Evolutionary conservation across 2,797 vertebrate species (phyloP).

Genomic region (Erpetoichthys calabaricus): DNA sequence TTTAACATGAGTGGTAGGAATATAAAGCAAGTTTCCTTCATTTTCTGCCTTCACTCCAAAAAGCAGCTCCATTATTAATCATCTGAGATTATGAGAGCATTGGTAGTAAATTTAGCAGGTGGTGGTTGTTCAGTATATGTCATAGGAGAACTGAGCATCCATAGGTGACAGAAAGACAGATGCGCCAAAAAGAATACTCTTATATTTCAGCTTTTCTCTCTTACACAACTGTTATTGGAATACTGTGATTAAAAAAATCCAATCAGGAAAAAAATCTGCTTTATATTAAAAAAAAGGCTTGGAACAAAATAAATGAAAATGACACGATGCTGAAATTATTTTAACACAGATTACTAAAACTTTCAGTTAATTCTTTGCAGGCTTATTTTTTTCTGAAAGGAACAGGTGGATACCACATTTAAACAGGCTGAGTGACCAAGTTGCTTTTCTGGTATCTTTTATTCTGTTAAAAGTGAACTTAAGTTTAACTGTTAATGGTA

Average conservation of each 20-base stretch:
- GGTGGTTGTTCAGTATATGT: too few relatives aligned
- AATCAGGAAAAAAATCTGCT: constrained; percentile 32
- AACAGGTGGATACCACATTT: constrained; percentile 55
- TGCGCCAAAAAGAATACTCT: too few relatives aligned
- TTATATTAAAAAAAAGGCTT: constrained; percentile 42
- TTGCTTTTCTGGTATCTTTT: too few relatives aligned
- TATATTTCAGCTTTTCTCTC: constrained; percentile 25
- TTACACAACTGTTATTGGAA: constrained; percentile 35
- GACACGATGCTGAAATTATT: constrained; percentile 54
- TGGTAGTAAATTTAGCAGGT: too few relatives aligned
- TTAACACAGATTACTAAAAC: constrained; percentile 55
- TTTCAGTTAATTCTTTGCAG: constrained; percentile 52
- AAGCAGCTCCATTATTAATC: too few relatives aligned
- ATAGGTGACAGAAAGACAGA: too few relatives aligned
- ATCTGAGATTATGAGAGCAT: too few relatives aligned
- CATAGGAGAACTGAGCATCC: too few relatives aligned
- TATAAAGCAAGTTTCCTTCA: too few relatives aligned
- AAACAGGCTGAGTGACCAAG: constrained; percentile 42
- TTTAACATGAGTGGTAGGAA: neutral
- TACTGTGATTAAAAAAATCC: constrained; percentile 21
- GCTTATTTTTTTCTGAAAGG: constrained; percentile 14
- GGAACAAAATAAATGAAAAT: constrained; percentile 46
- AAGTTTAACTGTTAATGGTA: too few relatives aligned
- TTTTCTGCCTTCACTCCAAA: too few relatives aligned
- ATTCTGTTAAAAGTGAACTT: too few relatives aligned